phyloP scores from a whole-genome alignment of 2,113 vertebrate genomes.

The Scatophagus argus region DNA sequence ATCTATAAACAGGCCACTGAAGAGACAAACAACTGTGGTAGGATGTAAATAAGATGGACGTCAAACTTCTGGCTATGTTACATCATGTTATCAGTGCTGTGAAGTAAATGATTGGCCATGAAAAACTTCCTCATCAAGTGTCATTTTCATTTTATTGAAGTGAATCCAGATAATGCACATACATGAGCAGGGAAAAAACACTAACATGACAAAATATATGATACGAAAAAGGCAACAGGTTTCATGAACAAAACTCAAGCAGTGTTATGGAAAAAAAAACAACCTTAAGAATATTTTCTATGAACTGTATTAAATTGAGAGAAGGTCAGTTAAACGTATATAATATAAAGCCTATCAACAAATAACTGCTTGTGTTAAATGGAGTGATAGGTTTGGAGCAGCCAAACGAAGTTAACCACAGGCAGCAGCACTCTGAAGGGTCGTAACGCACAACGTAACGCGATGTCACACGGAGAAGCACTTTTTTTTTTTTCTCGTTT shows the following conservation, averaged over 20 bases:
- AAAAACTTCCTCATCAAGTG: neutral
- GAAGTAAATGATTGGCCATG: neutral
- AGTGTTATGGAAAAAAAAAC: constrained; percentile 33
- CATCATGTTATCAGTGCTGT: neutral
- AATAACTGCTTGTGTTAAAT: constrained; percentile 21
- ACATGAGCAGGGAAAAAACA: constrained; percentile 62
- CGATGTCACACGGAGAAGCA: constrained; percentile 2
- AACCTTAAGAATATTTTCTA: constrained; percentile 5
- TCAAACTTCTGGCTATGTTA: neutral
- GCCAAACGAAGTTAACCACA: constrained; percentile 37
- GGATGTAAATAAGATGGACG: neutral
- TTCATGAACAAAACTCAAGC: constrained; percentile 47
- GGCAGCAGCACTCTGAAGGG: constrained; percentile 2
- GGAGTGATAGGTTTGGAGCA: constrained; percentile 26
- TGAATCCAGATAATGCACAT: constrained; percentile 56
- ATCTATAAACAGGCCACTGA: neutral
- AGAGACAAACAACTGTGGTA: neutral
- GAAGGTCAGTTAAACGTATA: constrained; percentile 37
- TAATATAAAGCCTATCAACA: constrained; percentile 22
- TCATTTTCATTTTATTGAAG: constrained; percentile 71
- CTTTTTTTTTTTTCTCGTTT: too few species aligned
- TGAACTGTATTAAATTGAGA: constrained; percentile 54
- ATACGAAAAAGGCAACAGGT: constrained; percentile 71
- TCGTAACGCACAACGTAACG: neutral
- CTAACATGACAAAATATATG: constrained; percentile 32